Evolutionary conservation across 2,888 invertebrate species (phyloP).

Genomic region (Glyphotaelius pellucidus): DNA sequence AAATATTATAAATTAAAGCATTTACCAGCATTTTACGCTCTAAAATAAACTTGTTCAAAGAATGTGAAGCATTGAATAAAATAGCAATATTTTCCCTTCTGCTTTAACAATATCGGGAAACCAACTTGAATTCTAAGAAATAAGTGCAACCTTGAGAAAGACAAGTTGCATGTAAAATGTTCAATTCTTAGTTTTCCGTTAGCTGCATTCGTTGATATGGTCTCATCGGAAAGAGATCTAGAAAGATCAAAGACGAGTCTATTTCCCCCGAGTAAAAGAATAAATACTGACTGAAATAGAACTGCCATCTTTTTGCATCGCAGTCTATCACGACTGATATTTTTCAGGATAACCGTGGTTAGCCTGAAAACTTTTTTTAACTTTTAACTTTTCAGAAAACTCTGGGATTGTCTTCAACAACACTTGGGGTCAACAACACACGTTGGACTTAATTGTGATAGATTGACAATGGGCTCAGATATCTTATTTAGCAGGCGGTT

Average conservation of each 20-base stretch:
- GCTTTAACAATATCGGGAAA: background rate
- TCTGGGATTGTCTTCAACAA: too few relatives aligned
- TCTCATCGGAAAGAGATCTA: background rate
- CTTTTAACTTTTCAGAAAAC: too few relatives aligned
- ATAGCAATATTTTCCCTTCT: background rate
- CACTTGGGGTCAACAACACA: too few relatives aligned
- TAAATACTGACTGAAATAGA: constrained; percentile 6
- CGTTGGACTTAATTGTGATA: too few relatives aligned
- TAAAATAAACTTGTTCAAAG: background rate
- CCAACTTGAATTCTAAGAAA: background rate
- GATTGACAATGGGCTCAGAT: too few relatives aligned
- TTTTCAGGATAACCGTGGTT: too few relatives aligned
- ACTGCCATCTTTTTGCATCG: background rate
- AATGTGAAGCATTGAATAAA: background rate
- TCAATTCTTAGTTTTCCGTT: background rate
- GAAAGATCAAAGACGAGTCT: constrained; percentile 20
- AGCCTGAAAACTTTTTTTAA: too few relatives aligned
- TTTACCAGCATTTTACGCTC: too few relatives aligned
- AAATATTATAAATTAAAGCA: too few relatives aligned
- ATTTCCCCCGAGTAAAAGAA: constrained; percentile 12
- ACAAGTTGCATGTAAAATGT: background rate
- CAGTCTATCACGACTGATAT: background rate
- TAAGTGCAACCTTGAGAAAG: background rate
- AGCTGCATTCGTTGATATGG: background rate
- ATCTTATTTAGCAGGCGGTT: too few relatives aligned